A percentile compares a stretch with the other conserved stretches of the same genome.
Evolutionary conservation across 2,888 invertebrate species (phyloP).

Genomic region (Ganaspis brasiliensis): DNA sequence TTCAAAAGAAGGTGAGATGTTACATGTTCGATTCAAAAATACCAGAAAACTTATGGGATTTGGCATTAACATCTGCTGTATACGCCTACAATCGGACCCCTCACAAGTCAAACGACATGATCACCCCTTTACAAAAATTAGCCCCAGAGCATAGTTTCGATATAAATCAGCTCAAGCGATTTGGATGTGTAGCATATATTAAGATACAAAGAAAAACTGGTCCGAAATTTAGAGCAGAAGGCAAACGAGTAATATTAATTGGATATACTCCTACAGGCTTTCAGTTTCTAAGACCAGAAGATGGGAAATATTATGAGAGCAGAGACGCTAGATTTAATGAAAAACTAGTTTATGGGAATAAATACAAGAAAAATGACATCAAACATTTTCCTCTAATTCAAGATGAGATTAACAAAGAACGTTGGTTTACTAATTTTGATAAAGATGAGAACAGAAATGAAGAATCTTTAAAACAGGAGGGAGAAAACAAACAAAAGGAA

Average conservation of each 20-base stretch:
- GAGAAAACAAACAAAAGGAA: too few relatives aligned
- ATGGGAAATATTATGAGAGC: background rate
- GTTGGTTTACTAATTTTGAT: too few relatives aligned
- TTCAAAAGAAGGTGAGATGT: background rate
- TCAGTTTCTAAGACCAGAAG: background rate
- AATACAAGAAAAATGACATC: background rate
- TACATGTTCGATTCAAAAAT: constrained; percentile 10
- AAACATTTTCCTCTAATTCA: background rate
- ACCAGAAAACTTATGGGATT: constrained; percentile 39
- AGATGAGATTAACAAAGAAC: too few relatives aligned
- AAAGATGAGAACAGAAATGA: too few relatives aligned
- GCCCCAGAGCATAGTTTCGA: constrained; percentile 2
- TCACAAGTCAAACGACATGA: background rate
- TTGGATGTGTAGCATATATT: background rate
- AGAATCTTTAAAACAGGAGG: too few relatives aligned
- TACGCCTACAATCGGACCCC: background rate
- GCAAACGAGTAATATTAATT: background rate
- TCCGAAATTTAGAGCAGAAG: background rate
- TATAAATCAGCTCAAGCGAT: background rate
- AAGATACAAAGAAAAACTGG: constrained; percentile 1
- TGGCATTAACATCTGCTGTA: background rate
- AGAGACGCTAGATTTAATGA: background rate
- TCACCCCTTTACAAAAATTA: background rate
- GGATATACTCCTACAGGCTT: background rate
- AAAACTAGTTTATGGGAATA: background rate